Conservation (phyloP, 2,888 invertebrate genomes). For the Lottia scabra region DNA sequence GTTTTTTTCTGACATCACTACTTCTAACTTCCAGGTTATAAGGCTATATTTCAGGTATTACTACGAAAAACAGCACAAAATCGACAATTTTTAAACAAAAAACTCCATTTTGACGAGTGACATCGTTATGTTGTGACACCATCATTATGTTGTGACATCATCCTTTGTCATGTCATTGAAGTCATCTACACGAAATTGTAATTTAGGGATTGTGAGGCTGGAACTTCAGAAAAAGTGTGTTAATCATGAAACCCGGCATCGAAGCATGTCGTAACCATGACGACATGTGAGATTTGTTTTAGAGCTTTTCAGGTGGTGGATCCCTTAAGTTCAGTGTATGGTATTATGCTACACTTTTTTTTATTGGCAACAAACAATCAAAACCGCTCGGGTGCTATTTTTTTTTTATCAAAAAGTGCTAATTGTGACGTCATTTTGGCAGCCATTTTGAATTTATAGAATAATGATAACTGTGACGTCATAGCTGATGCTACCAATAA, state of each 20-base stretch:
- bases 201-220: background rate
- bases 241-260: background rate
- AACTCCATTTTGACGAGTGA: background rate
- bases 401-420: background rate
- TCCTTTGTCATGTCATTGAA: background rate
- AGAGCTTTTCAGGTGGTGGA: background rate
- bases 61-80: too few relatives aligned
- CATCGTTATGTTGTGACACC: background rate
- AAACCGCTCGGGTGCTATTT: background rate
- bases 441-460: background rate
- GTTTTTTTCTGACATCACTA: background rate
- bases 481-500: background rate
- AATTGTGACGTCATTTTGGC: background rate
- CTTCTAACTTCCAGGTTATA: background rate
- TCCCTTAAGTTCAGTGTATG: too few relatives aligned
- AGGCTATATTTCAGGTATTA: background rate
- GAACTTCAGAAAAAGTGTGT: background rate
- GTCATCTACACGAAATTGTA: background rate
- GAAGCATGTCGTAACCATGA: background rate
- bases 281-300: background rate
- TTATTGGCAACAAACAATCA: background rate
- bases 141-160: background rate
- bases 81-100: too few relatives aligned
- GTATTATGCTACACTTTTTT: too few relatives aligned
- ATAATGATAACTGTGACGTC: background rate